Evolutionary conservation across 1,140 invertebrate genomes (phyloP).

Genomic region (Platorchestia sp.): DNA sequence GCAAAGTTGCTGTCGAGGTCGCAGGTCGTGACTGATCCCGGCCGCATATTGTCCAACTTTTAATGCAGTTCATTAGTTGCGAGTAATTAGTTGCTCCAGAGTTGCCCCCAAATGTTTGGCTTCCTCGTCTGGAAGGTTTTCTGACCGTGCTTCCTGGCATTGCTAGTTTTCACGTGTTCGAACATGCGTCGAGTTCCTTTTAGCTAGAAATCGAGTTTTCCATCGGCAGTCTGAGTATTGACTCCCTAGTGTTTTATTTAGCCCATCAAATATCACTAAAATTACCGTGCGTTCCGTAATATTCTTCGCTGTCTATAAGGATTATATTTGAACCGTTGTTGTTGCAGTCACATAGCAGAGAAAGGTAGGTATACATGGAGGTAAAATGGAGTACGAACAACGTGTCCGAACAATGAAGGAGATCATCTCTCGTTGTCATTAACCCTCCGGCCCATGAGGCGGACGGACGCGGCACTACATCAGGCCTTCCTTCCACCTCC

Average conservation of each 20-base stretch:
- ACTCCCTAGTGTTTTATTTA: too few species aligned
- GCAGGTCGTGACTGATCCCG: slow-evolving; percentile 1
- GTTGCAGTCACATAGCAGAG: background rate
- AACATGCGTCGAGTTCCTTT: background rate
- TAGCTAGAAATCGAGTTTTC: background rate
- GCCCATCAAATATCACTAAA: background rate
- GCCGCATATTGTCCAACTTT: background rate
- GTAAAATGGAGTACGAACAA: background rate
- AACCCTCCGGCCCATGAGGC: background rate
- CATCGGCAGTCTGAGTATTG: too few species aligned
- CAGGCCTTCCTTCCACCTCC: background rate
- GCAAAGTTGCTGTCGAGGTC: background rate
- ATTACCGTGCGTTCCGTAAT: background rate
- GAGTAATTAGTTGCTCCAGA: slow-evolving; percentile 19
- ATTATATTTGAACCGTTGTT: background rate
- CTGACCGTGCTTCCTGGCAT: background rate
- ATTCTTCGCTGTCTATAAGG: background rate
- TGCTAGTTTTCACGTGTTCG: background rate
- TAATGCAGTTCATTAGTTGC: slow-evolving; percentile 40
- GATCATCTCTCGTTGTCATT: background rate
- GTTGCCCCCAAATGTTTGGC: background rate
- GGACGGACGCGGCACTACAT: background rate
- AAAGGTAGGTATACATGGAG: background rate
- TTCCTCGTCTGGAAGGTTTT: background rate
- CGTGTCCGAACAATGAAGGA: background rate